These are phyloP conservation scores for Galerucella nymphaeae DNA, from an alignment of 2,888 invertebrate genomes.

Conservation along the genomic window DNA sequence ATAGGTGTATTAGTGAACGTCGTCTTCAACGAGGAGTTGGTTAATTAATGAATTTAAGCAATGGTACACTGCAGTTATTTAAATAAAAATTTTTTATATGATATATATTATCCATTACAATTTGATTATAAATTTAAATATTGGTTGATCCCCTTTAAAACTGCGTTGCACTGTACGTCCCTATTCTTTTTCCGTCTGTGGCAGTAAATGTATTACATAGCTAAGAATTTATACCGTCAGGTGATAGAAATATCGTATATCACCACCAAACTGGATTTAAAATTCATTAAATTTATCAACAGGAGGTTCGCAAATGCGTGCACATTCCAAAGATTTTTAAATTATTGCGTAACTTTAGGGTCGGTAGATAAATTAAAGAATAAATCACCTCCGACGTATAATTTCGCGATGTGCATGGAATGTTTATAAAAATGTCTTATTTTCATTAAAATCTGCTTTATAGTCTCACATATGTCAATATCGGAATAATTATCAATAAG, in stretches of 20 bases:
- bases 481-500: too few relatives aligned
- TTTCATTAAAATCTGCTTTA: too few relatives aligned
- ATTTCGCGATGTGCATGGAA: not conserved
- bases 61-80: too few relatives aligned
- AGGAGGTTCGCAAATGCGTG: constrained; percentile 25
- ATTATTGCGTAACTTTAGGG: constrained; percentile 6
- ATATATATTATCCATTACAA: too few relatives aligned
- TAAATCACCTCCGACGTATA: not conserved
- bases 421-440: too few relatives aligned
- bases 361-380: not conserved
- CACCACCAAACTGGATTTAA: constrained; percentile 21
- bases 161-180: not conserved
- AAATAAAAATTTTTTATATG: too few relatives aligned
- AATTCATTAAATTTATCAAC: constrained; percentile 29
- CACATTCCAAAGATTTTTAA: constrained; percentile 8
- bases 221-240: constrained; percentile 32
- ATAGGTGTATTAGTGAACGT: too few relatives aligned
- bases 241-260: constrained; percentile 36
- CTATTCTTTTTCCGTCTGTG: not conserved
- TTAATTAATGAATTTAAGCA: too few relatives aligned
- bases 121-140: not conserved
- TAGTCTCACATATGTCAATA: too few relatives aligned
- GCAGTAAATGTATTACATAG: constrained; percentile 23
- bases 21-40: too few relatives aligned
- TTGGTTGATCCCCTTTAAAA: not conserved